A percentile compares a stretch with the other conserved stretches of the same genome.
Conservation (phyloP, 2,113 vertebrate species). For the Ellobius talpinus region DNA sequence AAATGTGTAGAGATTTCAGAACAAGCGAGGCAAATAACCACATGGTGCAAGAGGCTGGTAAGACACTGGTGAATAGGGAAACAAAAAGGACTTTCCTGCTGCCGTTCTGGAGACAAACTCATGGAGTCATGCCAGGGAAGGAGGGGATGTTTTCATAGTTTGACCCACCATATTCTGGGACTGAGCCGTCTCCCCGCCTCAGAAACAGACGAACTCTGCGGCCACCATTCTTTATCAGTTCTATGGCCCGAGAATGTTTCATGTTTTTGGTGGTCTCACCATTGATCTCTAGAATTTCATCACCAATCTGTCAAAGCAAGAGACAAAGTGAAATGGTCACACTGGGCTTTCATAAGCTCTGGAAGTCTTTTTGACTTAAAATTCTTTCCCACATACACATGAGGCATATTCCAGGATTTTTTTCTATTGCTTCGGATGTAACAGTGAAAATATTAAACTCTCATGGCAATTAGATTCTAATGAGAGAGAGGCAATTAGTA, state of each 20-base stretch:
- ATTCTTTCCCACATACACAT: neutral
- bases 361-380: neutral
- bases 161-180: slow-evolving; percentile 99
- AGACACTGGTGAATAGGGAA: slow-evolving; percentile 91
- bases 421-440: neutral
- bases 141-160: slow-evolving; percentile 99
- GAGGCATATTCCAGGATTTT: neutral
- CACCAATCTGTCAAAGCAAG: slow-evolving; percentile 91
- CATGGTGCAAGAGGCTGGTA: slow-evolving; percentile 91
- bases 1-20: slow-evolving; percentile 91
- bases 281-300: slow-evolving; percentile 99
- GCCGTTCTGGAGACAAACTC: slow-evolving; percentile 91
- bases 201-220: slow-evolving; percentile 96
- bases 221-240: slow-evolving; percentile 99
- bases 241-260: slow-evolving; percentile 99
- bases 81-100: slow-evolving; percentile 90
- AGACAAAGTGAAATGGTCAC: slow-evolving; percentile 39
- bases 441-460: neutral
- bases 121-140: slow-evolving; percentile 99
- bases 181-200: slow-evolving; percentile 98
- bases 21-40: slow-evolving; percentile 90
- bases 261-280: slow-evolving; percentile 99
- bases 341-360: neutral
- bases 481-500: neutral
- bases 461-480: slow-evolving; percentile 2